Evolutionary conservation across 2,888 invertebrate genomes (phyloP).

Genomic region (Nineta flava): DNA sequence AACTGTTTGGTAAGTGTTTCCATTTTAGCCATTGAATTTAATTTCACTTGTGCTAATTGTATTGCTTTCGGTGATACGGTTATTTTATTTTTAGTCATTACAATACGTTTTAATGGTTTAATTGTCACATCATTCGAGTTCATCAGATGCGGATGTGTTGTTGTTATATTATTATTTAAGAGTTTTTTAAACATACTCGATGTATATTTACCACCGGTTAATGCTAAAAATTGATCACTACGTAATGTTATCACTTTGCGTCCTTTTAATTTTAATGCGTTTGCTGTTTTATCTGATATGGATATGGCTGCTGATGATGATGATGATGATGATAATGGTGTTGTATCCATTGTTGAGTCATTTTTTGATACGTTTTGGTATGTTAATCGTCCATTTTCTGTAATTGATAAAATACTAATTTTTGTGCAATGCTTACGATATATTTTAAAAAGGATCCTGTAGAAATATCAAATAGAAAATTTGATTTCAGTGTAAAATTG

Average conservation of each 20-base stretch:
- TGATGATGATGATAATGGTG: too few relatives aligned
- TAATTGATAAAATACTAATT: conserved; percentile 8
- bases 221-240: conserved; percentile 32
- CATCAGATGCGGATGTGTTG: too few relatives aligned
- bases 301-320: too few relatives aligned
- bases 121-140: conserved; percentile 11
- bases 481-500: too few relatives aligned
- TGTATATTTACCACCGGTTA: conserved; percentile 17
- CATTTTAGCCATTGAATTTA: conserved; percentile 9
- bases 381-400: conserved; percentile 62
- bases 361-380: conserved; percentile 40
- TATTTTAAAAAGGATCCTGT: too few relatives aligned
- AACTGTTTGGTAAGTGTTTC: conserved; percentile 21
- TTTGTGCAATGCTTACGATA: too few relatives aligned
- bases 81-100: conserved; percentile 25
- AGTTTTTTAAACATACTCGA: conserved; percentile 13
- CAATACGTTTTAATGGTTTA: conserved; percentile 20
- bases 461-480: too few relatives aligned
- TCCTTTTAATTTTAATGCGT: conserved; percentile 20
- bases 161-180: conserved; percentile 11
- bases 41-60: not conserved
- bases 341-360: conserved; percentile 22
- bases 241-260: conserved; percentile 36
- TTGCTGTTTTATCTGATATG: conserved; percentile 15
- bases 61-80: conserved; percentile 17